A percentile compares a stretch with the other conserved stretches of the same genome.
These are phyloP conservation scores for Thamnophis sirtalis DNA, from an alignment of 2,113 vertebrate species.

Conservation along the genomic window DNA sequence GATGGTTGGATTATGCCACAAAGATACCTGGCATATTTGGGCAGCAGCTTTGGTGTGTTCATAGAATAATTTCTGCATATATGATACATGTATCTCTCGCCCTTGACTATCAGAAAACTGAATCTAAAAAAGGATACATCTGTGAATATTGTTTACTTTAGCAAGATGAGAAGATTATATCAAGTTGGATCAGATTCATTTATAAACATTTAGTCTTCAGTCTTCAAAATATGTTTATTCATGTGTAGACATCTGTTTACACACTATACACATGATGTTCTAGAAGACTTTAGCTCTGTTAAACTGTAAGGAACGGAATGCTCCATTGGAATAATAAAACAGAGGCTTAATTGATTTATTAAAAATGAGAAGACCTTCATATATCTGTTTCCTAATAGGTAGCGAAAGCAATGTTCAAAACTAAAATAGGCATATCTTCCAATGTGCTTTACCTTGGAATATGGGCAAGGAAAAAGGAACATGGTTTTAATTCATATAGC, in stretches of 20 bases:
- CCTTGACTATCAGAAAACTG: background rate
- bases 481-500: background rate
- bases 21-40: background rate
- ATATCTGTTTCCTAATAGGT: background rate
- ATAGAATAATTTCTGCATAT: background rate
- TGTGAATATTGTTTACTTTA: background rate
- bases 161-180: conserved; percentile 1
- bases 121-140: background rate
- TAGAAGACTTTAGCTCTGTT: background rate
- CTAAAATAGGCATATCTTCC: background rate
- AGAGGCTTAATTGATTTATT: background rate
- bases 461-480: background rate
- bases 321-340: background rate
- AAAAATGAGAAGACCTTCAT: background rate
- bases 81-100: background rate
- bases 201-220: conserved; percentile 17
- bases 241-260: background rate
- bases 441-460: background rate
- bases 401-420: background rate
- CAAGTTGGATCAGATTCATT: conserved; percentile 28
- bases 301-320: background rate
- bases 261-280: background rate
- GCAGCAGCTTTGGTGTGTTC: background rate
- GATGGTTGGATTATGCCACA: background rate
- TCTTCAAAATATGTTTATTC: conserved; percentile 32